Evolutionary conservation across 2,797 vertebrate genomes (phyloP), one percentile per base, ranked within the genome.

Genomic region (Pempheris klunzingeri): DNA sequence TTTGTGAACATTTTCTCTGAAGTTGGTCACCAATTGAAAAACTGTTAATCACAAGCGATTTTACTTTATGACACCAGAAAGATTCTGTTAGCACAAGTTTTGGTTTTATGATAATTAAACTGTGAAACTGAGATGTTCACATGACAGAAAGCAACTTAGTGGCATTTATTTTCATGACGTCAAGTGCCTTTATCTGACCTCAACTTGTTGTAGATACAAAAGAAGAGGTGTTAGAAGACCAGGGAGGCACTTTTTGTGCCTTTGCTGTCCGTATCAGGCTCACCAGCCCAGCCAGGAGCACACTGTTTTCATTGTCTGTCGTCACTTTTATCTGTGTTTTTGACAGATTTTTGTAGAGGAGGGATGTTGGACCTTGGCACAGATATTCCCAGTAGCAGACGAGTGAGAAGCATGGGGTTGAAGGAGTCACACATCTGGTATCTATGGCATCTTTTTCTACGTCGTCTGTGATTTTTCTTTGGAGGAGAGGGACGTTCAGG

Each of bases 311-410:
- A 44, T 70, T 70, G 18, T 69, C 72, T 64, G 69, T 64, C 9
- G 18, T 55, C 54, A 53, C 61, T 65, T 75, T 69, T 77, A 55
- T 81, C 55, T 52, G n/a, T 67, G 39, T 74, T 77, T 81, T 63
- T 66, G 6, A 24, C 34, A 20, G n/a, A 14, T 49, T 62, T 4
- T 52, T 70, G 5, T 15, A 20, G n/a, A 38, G 32, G 60, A 24
- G n/a, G 32, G 24, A 54, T 20, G 54, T 50, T 7, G 4, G 66
- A 68, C 65, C 44, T 77, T 57, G 62, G 41, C 82, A 49, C 66
- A 50, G 26, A 66, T 50, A 24, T n/a, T 18, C 13, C 4, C n/a
- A 20, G 14, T 3, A 17, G 39, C 36, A 59, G 44, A 28, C 0
- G 7, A 15, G 58, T n/a, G 13, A 43, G 76, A 30, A 60, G 26